Conservation (phyloP, 1,140 invertebrate genomes). For the Bombyx mandarina region DNA sequence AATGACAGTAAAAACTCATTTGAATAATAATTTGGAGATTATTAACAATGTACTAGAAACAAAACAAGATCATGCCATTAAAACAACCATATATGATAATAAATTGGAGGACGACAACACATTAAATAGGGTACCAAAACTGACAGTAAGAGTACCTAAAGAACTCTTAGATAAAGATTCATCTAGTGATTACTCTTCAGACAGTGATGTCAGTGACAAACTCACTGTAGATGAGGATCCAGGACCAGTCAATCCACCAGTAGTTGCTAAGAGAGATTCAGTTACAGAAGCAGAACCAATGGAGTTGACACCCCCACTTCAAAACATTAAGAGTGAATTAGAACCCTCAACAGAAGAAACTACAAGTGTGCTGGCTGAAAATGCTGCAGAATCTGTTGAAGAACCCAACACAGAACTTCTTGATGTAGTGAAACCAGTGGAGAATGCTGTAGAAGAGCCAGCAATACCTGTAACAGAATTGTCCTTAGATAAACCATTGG, state of each 20-base stretch:
- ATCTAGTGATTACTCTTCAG: constrained; percentile 67
- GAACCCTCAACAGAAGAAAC: constrained; percentile 24
- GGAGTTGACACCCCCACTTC: constrained; percentile 8
- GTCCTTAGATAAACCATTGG: constrained; percentile 80
- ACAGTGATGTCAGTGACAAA: constrained; percentile 74
- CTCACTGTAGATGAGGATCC: constrained; percentile 59
- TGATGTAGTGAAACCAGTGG: constrained; percentile 28
- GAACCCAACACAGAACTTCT: constrained; percentile 39
- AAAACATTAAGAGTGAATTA: constrained; percentile 21
- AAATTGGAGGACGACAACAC: constrained; percentile 56
- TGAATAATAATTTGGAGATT: constrained; percentile 54
- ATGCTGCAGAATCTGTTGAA: constrained; percentile 32
- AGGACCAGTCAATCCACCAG: constrained; percentile 22
- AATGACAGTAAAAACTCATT: constrained; percentile 40
- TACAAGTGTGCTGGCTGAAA: constrained; percentile 1
- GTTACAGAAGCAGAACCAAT: background rate
- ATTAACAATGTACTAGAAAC: constrained; percentile 25
- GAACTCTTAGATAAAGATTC: constrained; percentile 66
- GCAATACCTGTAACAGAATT: constrained; percentile 76
- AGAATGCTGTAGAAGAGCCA: constrained; percentile 43
- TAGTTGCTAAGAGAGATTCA: constrained; percentile 13
- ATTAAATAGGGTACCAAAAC: constrained; percentile 64
- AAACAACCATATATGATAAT: constrained; percentile 64
- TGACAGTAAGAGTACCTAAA: constrained; percentile 67
- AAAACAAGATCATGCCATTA: constrained; percentile 46